A percentile compares a stretch with the other conserved stretches of the same genome.
phyloP scores from a whole-genome alignment of 2,113 vertebrate genomes.

The Numida meleagris region DNA sequence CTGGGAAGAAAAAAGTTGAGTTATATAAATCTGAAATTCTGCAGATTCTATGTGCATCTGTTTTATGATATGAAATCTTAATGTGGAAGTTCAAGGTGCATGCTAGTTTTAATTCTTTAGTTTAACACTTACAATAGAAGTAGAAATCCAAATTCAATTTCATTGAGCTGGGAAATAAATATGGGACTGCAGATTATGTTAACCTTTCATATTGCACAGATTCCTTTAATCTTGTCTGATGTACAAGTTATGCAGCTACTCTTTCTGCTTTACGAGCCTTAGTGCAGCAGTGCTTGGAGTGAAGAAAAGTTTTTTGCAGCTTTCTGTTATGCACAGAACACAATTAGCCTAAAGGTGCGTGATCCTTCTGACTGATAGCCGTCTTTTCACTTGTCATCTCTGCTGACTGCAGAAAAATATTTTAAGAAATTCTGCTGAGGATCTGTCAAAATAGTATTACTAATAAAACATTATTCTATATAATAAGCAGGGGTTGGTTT shows the following conservation, averaged over 20 bases:
- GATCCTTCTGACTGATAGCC: neutral
- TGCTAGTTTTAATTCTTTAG: neutral
- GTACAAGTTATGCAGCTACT: neutral
- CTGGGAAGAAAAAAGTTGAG: neutral
- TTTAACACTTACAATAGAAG: neutral
- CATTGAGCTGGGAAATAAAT: neutral
- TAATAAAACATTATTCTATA: neutral
- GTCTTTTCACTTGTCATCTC: neutral
- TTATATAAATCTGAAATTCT: neutral
- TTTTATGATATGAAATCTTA: neutral
- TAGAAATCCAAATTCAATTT: conserved; percentile 6
- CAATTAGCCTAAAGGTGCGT: accelerated
- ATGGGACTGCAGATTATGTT: neutral
- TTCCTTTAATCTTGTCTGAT: neutral
- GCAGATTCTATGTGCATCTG: neutral
- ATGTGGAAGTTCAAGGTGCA: neutral
- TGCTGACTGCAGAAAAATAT: neutral
- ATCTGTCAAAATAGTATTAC: neutral
- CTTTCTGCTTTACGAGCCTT: neutral
- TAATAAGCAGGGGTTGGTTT: neutral
- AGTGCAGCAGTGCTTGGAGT: accelerated
- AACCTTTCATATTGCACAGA: neutral
- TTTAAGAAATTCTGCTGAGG: neutral
- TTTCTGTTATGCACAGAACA: neutral
- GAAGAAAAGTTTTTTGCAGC: accelerated